Percentiles rank a stretch among this genome's conserved stretches.
These are phyloP conservation scores for Heliconius sara DNA, from an alignment of 2,888 invertebrate species.

Conservation along the genomic window DNA sequence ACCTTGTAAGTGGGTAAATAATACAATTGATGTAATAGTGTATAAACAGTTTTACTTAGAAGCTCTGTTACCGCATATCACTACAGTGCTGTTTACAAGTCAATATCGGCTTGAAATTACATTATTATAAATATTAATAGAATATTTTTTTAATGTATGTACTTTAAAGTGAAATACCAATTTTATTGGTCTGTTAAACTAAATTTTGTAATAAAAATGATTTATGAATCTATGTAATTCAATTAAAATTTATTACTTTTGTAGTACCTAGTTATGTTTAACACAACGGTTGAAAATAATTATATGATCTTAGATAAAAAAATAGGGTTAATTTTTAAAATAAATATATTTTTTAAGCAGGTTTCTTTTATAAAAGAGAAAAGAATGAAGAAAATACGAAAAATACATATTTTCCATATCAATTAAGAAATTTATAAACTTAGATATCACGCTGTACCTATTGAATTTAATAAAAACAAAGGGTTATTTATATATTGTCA, in stretches of 20 bases:
- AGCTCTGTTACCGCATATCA: slow-evolving; percentile 82
- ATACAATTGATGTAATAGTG: slow-evolving; percentile 71
- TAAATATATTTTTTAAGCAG: too few species aligned
- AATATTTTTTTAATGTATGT: neutral
- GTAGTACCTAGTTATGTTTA: too few species aligned
- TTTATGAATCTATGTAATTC: neutral
- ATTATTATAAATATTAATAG: neutral
- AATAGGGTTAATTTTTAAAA: too few species aligned
- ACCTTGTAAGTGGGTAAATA: slow-evolving; percentile 63
- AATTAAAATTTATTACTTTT: neutral
- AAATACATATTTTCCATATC: too few species aligned
- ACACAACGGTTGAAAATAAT: too few species aligned
- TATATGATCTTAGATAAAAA: too few species aligned
- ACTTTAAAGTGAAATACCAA: neutral
- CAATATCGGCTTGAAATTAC: slow-evolving; percentile 70
- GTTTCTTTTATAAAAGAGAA: too few species aligned
- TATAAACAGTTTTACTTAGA: slow-evolving; percentile 80
- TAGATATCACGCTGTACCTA: too few species aligned
- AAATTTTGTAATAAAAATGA: neutral
- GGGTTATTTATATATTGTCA: neutral
- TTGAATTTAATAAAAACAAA: too few species aligned
- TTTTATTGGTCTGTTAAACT: neutral
- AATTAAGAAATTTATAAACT: too few species aligned
- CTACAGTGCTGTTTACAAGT: slow-evolving; percentile 80
- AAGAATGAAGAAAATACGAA: too few species aligned